phyloP scores from a whole-genome alignment of 2,113 vertebrate species.

The Charina bottae region DNA sequence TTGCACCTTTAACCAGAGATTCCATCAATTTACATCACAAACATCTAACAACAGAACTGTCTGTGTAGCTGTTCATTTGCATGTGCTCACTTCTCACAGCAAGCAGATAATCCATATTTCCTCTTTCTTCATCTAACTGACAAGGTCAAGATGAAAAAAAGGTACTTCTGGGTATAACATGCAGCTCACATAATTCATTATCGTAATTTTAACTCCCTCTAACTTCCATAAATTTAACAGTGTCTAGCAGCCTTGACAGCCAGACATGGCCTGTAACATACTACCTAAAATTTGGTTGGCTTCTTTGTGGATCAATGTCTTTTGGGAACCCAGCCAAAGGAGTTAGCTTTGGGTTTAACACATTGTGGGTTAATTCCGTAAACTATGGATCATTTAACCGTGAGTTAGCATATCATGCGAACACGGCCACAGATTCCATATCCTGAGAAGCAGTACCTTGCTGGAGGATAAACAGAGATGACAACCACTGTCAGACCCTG shows the following conservation, averaged over 20 bases:
- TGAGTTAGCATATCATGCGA: background rate
- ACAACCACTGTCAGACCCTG: background rate
- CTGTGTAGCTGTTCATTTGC: background rate
- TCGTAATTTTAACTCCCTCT: background rate
- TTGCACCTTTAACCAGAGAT: background rate
- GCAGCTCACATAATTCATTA: background rate
- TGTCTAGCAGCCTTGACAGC: background rate
- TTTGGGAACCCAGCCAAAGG: background rate
- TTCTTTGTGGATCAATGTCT: background rate
- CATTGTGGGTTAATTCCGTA: background rate
- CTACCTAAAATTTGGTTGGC: background rate
- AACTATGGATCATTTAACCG: background rate
- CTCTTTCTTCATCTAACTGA: background rate
- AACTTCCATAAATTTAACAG: background rate
- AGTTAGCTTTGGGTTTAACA: background rate
- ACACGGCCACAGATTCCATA: background rate
- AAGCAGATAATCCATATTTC: too few species aligned
- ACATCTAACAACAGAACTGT: background rate
- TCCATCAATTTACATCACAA: constrained; percentile 2
- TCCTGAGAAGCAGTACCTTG: background rate
- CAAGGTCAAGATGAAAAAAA: background rate
- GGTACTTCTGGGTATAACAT: background rate
- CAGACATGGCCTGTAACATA: background rate
- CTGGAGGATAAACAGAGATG: background rate
- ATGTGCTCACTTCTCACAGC: background rate